These are phyloP conservation scores for Athetis lepigone DNA, from an alignment of 2,888 invertebrate species.

Conservation along the genomic window DNA sequence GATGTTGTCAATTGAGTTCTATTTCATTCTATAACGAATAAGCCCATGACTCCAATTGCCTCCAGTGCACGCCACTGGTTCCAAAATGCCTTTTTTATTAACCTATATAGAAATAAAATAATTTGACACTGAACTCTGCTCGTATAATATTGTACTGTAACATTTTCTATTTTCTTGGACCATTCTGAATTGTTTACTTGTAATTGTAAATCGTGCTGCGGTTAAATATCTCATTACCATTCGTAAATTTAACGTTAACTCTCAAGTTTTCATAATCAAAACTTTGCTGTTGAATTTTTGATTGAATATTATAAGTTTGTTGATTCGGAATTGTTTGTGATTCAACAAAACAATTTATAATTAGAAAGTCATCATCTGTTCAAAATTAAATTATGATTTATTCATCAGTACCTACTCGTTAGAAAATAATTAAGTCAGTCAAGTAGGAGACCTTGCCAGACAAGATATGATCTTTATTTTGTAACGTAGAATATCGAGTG, in stretches of 20 bases:
- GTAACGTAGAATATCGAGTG: neutral
- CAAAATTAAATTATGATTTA: conserved; percentile 24
- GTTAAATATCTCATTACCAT: conserved; percentile 44
- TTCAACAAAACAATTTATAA: conserved; percentile 40
- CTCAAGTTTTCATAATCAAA: conserved; percentile 44
- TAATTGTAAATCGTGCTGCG: conserved; percentile 9
- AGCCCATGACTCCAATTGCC: too few relatives aligned
- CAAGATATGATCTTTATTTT: neutral
- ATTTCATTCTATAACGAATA: too few relatives aligned
- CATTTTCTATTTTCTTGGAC: neutral
- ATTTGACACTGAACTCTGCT: too few relatives aligned
- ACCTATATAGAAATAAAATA: too few relatives aligned
- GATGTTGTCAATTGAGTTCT: too few relatives aligned
- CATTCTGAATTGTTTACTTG: neutral
- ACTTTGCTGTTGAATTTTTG: conserved; percentile 51
- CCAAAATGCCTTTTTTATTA: too few relatives aligned
- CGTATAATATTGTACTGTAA: neutral
- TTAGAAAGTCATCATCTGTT: conserved; percentile 34
- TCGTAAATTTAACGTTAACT: conserved; percentile 38
- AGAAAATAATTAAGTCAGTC: neutral
- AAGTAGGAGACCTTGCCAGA: neutral
- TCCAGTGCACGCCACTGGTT: too few relatives aligned
- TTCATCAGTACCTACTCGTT: neutral
- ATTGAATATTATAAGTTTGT: conserved; percentile 48
- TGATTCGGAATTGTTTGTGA: conserved; percentile 40